Evolutionary conservation across 2,888 invertebrate genomes (phyloP).

Genomic region (Andrena praecox): DNA sequence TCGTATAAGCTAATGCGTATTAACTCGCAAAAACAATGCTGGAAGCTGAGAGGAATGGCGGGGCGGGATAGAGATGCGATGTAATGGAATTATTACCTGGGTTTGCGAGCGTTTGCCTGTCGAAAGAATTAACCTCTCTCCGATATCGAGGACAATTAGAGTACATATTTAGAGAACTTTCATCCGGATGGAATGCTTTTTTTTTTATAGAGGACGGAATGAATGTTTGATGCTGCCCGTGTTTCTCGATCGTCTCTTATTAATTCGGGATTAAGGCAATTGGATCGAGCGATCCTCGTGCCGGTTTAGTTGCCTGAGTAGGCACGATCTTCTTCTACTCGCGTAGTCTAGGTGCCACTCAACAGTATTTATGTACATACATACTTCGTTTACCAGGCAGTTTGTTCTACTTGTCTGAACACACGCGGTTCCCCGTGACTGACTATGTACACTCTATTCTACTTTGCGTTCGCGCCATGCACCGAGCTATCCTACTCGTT

Average conservation of each 20-base stretch:
- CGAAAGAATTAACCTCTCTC: background rate
- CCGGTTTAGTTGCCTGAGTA: too few species aligned
- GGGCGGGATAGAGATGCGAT: background rate
- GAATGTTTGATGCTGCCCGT: background rate
- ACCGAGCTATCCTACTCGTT: background rate
- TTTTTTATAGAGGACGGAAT: background rate
- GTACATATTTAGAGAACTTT: background rate
- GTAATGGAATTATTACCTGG: slow-evolving; percentile 21
- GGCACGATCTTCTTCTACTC: background rate
- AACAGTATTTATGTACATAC: too few species aligned
- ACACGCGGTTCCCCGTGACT: background rate
- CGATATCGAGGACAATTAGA: background rate
- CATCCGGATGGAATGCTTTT: background rate
- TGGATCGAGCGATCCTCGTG: too few species aligned
- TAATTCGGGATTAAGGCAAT: slow-evolving; percentile 6
- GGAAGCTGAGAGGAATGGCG: background rate
- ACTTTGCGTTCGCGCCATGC: background rate
- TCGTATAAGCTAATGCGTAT: slow-evolving; percentile 22
- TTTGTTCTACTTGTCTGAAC: background rate
- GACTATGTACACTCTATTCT: background rate
- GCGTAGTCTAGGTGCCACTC: background rate
- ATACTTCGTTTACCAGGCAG: background rate
- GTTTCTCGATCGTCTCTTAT: background rate
- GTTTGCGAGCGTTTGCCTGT: background rate
- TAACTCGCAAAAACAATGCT: background rate